Evolutionary conservation across 2,888 invertebrate genomes (phyloP).

Genomic region (Hirtodrosophila histrioides): DNA sequence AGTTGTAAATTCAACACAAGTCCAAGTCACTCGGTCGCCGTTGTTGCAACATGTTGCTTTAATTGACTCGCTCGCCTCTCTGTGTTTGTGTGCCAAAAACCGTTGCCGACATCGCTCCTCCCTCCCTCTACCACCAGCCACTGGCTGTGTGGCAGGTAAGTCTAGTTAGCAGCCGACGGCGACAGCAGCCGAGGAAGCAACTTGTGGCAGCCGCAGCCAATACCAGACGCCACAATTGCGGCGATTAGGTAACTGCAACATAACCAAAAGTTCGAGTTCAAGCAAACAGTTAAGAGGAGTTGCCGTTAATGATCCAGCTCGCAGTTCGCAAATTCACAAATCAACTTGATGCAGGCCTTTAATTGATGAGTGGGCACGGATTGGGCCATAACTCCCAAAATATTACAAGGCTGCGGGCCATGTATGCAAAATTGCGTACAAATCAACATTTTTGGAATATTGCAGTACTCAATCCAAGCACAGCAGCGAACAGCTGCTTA

Average conservation of each 20-base stretch:
- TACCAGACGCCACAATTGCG: constrained; percentile 48
- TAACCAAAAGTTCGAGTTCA: constrained; percentile 82
- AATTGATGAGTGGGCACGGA: constrained; percentile 28
- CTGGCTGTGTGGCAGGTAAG: constrained; percentile 20
- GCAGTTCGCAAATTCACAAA: constrained; percentile 33
- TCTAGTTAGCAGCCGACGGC: constrained; percentile 50
- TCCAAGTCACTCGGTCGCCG: constrained; percentile 79
- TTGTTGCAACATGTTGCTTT: constrained; percentile 73
- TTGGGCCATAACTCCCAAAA: constrained; percentile 6
- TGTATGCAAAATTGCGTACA: too few relatives aligned
- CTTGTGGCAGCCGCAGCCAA: constrained; percentile 57
- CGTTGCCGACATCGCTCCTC: constrained; percentile 33
- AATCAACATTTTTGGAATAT: too few relatives aligned
- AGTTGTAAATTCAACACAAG: constrained; percentile 34
- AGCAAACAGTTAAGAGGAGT: constrained; percentile 59
- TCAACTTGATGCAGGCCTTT: constrained; percentile 31
- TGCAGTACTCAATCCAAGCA: too few relatives aligned
- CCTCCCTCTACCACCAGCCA: constrained; percentile 1
- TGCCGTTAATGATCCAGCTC: constrained; percentile 3
- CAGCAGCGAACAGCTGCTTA: too few relatives aligned
- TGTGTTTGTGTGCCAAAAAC: constrained; percentile 71
- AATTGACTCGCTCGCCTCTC: constrained; percentile 63
- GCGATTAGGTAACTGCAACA: constrained; percentile 65
- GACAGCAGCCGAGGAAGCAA: constrained; percentile 59
- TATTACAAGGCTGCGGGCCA: not conserved